Base-by-base conservation (phyloP, 2,113 vertebrate species). In the Pao palembangensis region DNA sequence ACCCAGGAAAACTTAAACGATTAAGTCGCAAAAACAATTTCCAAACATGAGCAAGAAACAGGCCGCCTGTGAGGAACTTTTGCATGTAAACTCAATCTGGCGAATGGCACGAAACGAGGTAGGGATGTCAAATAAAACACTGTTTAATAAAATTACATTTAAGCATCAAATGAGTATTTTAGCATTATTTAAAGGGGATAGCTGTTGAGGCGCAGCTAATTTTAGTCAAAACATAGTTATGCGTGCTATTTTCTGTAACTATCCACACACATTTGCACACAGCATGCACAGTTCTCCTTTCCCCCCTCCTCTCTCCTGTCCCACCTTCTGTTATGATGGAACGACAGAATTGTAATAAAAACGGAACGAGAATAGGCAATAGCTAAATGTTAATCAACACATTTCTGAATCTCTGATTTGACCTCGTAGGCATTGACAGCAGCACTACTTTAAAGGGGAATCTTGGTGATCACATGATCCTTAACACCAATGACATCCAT, bases 331-430 rank as follows among this genome's bases (percentile, higher is more conserved):
- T 68, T 61, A 51, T 51, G 64, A 71, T 59, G 78, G 51, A 79
- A 70, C 64, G 61, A 67, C 65, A 65, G 73, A 71, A 84, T 79
- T 78, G 38, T 38, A 64, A 55, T 54, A 60, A 44, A 44, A 44
- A 44, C 17, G 16, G 16, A 4, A 5, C 1, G 4, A 44, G 16
- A 38, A 38, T 38, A 2, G 10, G 34, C 34, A 38, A 12, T 2
- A 12, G 34, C 34, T 38, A 38, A 10, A 38, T 38, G 34, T 3
- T 38, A 38, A 38, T 38, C 10, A 10, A 44, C 43, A 44, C 5
- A 4, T 44, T 44, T 44, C 43, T 10, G 43, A 44, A 44, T 16
- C 43, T 12, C 43, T 44, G 43, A 17, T 16, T 44, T 16, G 43
- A 44, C 16, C 16, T 12, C 1, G 43, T 16, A 17, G 16, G 43